Evolutionary conservation across 2,888 invertebrate species (phyloP).

Genomic region (Vesta saturnalis): DNA sequence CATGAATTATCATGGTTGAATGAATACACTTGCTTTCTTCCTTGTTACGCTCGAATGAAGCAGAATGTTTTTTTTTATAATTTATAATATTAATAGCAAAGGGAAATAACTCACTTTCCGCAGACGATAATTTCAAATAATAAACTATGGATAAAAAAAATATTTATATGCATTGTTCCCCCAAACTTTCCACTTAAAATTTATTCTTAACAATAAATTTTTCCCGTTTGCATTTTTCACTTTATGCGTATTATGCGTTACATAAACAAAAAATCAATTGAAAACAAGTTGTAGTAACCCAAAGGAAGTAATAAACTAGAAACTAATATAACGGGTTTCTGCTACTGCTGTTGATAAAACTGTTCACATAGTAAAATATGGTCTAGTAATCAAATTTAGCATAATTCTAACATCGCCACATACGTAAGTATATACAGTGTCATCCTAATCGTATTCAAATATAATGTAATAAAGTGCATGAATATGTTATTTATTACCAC

Average conservation of each 20-base stretch:
- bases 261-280: background rate
- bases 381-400: background rate
- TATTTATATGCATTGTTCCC: no score
- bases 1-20: background rate
- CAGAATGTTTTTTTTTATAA: background rate
- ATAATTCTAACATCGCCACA: background rate
- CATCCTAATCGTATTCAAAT: background rate
- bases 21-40: background rate
- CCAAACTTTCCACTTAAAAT: no score
- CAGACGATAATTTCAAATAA: no score
- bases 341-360: conserved; percentile 9
- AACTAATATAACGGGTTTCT: conserved; percentile 2
- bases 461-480: background rate
- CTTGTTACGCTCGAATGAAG: background rate
- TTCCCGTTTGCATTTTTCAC: no score
- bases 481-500: background rate
- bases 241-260: background rate
- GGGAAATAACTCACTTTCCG: no score
- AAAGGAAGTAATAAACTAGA: conserved; percentile 1
- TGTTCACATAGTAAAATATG: background rate
- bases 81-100: no score
- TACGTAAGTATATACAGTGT: background rate
- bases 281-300: background rate
- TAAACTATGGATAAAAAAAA: no score
- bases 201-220: no score